Base-by-base conservation (phyloP, 1,140 invertebrate species). In the Saccostrea echinata region DNA sequence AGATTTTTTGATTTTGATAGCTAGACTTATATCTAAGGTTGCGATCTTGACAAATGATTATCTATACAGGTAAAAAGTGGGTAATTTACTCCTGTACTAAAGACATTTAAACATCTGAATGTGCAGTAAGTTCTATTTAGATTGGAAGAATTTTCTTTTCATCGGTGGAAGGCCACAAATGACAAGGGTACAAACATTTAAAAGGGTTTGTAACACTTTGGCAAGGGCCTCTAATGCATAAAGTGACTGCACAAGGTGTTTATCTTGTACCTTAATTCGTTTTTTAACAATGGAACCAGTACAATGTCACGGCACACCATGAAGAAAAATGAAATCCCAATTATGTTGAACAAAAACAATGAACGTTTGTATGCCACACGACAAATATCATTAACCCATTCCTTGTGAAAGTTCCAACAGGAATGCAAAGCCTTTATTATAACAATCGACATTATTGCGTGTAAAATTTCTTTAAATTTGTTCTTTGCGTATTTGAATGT, bases 31-130 rank as follows among this genome's bases (percentile, higher is more conserved):
- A 76, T 76, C 68, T 30, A 76, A 33, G 68, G 68, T 76, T 76
- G 68, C 68, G 30, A 76, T 76, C 68, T 76, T 76, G 68, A 76
- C 68, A 76, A 76, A 76, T 76, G 68, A 76, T 76, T 33, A 76
- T 76, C 68, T 76, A 27, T 76, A 76, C 27, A 76, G 68, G 68
- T 76, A 76, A 76, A 76, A 61, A 76, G 68, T 30, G 27, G 68
- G 68, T 76, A 76, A 76, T 76, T 76, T 76, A 76, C 68, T 76
- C 30, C 68, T 8, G 24, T 30, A 16, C 24, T 13, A 30, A 76
- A 76, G 68, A 33, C 68, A 76, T 76, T 76, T 76, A 76, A 76
- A 76, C 68, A 30, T 76, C 24, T 76, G 68, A 76, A 30, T 27
- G 27, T 76, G 68, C 68, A 33, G 68, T 33, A 76, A 30, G 68